phyloP scores from a whole-genome alignment of 1,140 invertebrate genomes.

The Brachionus sp. region DNA sequence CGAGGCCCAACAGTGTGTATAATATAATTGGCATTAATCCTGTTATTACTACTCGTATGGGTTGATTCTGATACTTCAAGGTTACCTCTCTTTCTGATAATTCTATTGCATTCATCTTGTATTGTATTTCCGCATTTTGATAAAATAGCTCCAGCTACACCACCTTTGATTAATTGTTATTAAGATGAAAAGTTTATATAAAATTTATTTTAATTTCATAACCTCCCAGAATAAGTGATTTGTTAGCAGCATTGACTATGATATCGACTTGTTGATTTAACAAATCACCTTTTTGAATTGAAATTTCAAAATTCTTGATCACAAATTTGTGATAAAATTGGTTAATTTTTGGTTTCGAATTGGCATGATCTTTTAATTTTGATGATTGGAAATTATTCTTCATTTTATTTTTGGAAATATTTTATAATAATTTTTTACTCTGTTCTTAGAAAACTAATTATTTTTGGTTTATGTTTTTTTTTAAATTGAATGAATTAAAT shows the following conservation, averaged over 20 bases:
- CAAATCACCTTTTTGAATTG: not conserved
- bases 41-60: not conserved
- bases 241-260: conserved; percentile 3
- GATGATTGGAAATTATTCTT: too few species aligned
- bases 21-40: not conserved
- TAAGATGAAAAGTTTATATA: not conserved
- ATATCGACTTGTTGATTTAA: conserved; percentile 3
- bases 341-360: not conserved
- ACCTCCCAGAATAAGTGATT: not conserved
- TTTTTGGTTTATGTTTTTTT: too few species aligned
- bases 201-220: not conserved
- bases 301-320: not conserved
- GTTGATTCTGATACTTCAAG: not conserved
- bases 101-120: not conserved
- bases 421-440: too few species aligned
- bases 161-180: not conserved
- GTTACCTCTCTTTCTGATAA: not conserved
- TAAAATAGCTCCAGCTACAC: not conserved
- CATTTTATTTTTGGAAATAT: too few species aligned
- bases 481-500: too few species aligned
- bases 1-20: not conserved
- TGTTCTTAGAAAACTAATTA: too few species aligned
- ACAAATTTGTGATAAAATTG: not conserved
- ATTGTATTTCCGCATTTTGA: not conserved
- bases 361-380: not conserved